These are phyloP conservation scores for Erinaceus europaeus DNA, from an alignment of 2,113 vertebrate genomes.

Conservation along the genomic window DNA sequence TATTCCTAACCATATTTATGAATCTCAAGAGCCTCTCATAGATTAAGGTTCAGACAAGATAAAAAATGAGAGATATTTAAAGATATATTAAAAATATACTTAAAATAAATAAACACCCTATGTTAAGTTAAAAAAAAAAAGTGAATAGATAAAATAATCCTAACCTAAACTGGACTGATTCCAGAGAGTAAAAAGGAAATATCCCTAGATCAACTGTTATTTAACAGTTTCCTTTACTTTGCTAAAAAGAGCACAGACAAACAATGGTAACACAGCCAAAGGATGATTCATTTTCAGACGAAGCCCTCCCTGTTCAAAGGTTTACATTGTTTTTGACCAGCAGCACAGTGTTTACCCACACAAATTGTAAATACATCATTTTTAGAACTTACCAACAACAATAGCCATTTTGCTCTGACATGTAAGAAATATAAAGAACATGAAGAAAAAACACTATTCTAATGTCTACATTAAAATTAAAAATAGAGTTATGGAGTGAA, in stretches of 20 bases:
- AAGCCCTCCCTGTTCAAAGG: slow-evolving; percentile 74
- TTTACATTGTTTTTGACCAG: slow-evolving; percentile 79
- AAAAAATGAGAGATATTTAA: slow-evolving; percentile 57
- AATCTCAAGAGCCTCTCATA: slow-evolving; percentile 20
- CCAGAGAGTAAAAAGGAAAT: slow-evolving; percentile 90
- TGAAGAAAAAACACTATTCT: slow-evolving; percentile 68
- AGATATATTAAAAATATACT: slow-evolving; percentile 59
- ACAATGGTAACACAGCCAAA: slow-evolving; percentile 73
- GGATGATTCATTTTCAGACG: slow-evolving; percentile 81
- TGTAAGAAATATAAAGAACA: slow-evolving; percentile 57
- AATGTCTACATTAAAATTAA: slow-evolving; percentile 38
- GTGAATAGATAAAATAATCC: slow-evolving; percentile 86
- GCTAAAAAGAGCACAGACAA: slow-evolving; percentile 68
- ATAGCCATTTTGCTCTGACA: slow-evolving; percentile 72
- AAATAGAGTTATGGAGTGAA: neutral
- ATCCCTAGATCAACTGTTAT: slow-evolving; percentile 85
- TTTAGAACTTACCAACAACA: slow-evolving; percentile 75
- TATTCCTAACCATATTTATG: neutral
- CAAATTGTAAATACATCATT: slow-evolving; percentile 80
- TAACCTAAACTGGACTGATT: slow-evolving; percentile 85
- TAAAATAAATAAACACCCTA: slow-evolving; percentile 69
- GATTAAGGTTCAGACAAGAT: neutral
- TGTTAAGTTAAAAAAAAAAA: slow-evolving; percentile 75
- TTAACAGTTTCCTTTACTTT: slow-evolving; percentile 90
- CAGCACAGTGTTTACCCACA: slow-evolving; percentile 69